Evolutionary conservation across 2,113 vertebrate species (phyloP).

Genomic region (Bungarus multicinctus): DNA sequence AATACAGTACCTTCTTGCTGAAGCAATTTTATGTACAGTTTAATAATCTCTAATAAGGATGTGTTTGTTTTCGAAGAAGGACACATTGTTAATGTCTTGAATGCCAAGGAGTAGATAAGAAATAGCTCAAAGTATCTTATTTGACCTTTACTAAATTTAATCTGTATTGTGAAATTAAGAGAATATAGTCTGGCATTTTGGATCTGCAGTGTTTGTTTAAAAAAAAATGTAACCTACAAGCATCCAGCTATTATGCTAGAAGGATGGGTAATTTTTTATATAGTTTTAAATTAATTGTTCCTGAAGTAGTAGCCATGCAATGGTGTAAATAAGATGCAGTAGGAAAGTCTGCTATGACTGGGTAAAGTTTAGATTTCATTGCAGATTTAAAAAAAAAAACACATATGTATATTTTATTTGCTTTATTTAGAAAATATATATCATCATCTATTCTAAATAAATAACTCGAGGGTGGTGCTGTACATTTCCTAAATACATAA

Average conservation of each 20-base stretch:
- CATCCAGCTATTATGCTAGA: neutral
- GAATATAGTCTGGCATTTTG: neutral
- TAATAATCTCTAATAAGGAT: neutral
- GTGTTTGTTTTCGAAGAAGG: neutral
- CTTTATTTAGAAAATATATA: neutral
- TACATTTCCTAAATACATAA: neutral
- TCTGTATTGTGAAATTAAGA: neutral
- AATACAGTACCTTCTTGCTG: neutral
- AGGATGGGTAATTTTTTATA: neutral
- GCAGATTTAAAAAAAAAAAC: neutral
- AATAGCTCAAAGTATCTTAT: neutral
- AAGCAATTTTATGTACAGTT: neutral
- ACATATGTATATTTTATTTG: neutral
- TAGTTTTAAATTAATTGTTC: neutral
- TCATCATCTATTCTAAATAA: neutral
- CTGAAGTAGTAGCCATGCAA: neutral
- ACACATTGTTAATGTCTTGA: conserved; percentile 1
- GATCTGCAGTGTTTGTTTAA: neutral
- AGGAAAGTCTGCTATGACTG: neutral
- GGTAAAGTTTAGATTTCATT: conserved; percentile 4
- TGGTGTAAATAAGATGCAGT: neutral
- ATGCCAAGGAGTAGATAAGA: neutral
- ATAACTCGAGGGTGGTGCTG: neutral
- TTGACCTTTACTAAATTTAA: neutral
- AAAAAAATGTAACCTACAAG: neutral